Evolutionary conservation across 2,113 vertebrate species (phyloP).

Genomic region (Nicator chloris): DNA sequence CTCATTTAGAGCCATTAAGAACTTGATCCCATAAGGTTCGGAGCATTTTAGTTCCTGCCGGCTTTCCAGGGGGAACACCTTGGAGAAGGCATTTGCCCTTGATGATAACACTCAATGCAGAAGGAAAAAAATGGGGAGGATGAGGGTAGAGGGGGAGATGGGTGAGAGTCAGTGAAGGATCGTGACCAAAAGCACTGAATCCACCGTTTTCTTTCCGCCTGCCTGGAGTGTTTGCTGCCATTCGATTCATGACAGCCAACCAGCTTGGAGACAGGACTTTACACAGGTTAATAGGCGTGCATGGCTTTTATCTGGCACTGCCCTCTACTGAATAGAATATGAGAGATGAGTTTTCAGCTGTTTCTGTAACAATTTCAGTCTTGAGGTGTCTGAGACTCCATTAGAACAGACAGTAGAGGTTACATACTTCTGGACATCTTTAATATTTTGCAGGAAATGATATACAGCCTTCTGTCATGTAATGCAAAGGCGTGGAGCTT

Average conservation of each 20-base stretch:
- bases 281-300: background rate
- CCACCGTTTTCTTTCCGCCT: background rate
- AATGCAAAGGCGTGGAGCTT: background rate
- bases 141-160: background rate
- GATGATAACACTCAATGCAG: background rate
- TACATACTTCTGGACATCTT: background rate
- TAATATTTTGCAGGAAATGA: background rate
- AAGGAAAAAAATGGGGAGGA: accelerated
- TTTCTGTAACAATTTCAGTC: background rate
- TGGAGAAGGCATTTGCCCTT: background rate
- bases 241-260: background rate
- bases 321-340: slow-evolving; percentile 31
- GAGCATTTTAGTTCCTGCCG: slow-evolving; percentile 1
- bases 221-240: background rate
- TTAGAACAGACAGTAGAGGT: background rate
- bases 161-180: background rate
- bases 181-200: background rate
- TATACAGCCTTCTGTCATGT: background rate
- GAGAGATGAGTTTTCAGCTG: background rate
- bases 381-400: background rate
- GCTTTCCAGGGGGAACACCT: background rate
- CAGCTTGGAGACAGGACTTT: background rate
- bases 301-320: slow-evolving; percentile 32
- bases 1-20: slow-evolving; percentile 55
- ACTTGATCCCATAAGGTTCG: slow-evolving; percentile 9